Evolutionary conservation across 2,113 vertebrate species (phyloP), one percentile per base, ranked within the genome.

Genomic region (Peucedramus taeniatus): DNA sequence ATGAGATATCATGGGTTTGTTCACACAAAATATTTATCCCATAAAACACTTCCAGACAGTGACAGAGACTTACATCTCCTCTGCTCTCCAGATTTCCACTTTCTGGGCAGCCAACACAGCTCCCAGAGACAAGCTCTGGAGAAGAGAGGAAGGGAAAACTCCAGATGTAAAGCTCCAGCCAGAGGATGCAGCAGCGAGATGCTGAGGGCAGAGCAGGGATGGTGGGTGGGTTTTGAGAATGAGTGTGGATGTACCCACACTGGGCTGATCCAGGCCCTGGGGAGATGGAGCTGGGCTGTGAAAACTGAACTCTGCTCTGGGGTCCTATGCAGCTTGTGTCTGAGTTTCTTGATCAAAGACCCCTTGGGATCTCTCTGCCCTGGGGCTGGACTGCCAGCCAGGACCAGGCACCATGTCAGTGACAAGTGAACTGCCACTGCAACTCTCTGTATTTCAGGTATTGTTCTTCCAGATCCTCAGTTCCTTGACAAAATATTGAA

Each of bases 321-420:
- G 31, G 4, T 63, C 3, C 0, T 20, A 5, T 19, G 82, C 74
- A 75, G 35, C 20, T 63, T 6, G 0, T 33, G n/a, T 35, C 33
- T 22, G 33, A 30, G 6, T 22, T 61, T 53, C 56, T 42, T 75
- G n/a, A n/a, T 15, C 50, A 47, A 70, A 75, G 35, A 53, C 2
- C 3, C 13, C 19, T 26, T 0, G 1, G 69, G 49, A 35, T 53
- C 9, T 51, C 59, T 47, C 11, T 59, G 49, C 15, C 35, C 33
- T 4, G 4, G 10, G 17, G 31, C 24, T 45, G n/a, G 37, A 2
- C n/a, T 61, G 66, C 61, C 50, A 86, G 28, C 35, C 53, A 53
- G 37, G 45, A 65, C 16, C 19, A 39, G 63, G 31, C n/a, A 49
- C 37, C 11, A 3, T 0, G 0, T 8, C 74, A 61, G n/a, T 2